Evolutionary conservation across 2,888 invertebrate genomes (phyloP), one percentile per base, ranked within the genome.

Genomic region (Girardia tigrina): DNA sequence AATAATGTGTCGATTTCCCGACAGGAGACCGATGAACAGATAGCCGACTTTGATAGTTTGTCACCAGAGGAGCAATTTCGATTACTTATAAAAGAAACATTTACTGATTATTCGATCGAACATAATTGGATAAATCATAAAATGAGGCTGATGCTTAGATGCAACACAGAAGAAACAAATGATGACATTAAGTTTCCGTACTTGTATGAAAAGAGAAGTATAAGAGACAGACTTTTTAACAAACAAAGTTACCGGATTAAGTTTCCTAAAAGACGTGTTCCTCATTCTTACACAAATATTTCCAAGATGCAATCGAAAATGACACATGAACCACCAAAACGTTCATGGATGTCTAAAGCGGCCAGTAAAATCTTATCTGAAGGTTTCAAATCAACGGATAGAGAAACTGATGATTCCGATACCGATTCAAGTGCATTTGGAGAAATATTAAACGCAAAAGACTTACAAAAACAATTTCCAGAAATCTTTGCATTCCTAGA

Each of bases 301-400:
- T 2, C n/a, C 4, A 56, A 56, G n/a, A 16, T 16, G 2, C 4
- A 56, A 56, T 20, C 56, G 56, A 56, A 56, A 56, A 56, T 56
- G 2, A 56, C 56, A 56, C 4, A 56, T 12, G 2, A 56, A 12
- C 6, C n/a, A 6, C 23, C 56, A 6, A 56, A 23, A n/a, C 56
- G n/a, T 56, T 56, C 56, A 20, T 56, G 56, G 56, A 56, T 56
- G n/a, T 56, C 56, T 6, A 56, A 56, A 56, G 56, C 56, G 6
- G 56, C 56, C n/a, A 56, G 56, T 56, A 56, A 23, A 56, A 8
- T 56, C n/a, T 56, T 56, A n/a, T 56, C 56, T 12, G 56, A 56
- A 56, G 56, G 56, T 12, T 20, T 56, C 2, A 4, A 4, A 56
- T 56, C 56, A 4, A 4, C 4, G 4, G n/a, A n/a, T 56, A n/a